Evolutionary conservation across 2,888 invertebrate genomes (phyloP), one percentile per base, ranked within the genome.

Genomic region (Psylliodes chrysocephalus): DNA sequence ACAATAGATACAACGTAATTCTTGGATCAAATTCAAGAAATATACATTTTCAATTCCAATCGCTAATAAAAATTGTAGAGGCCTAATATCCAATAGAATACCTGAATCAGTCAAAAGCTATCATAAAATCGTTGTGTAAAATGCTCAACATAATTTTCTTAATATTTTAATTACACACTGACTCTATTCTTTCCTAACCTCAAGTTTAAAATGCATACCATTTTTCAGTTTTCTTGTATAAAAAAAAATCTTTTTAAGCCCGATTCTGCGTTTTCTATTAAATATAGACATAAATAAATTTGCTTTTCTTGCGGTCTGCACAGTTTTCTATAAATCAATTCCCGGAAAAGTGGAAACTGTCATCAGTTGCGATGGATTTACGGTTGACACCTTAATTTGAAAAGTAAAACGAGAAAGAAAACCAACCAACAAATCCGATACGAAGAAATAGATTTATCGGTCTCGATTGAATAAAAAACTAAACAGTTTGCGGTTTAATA

Each of bases 361-460:
- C 70, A 71, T 72, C 72, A 69, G 65, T 66, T 66, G 53, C 57
- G 71, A 70, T 67, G 68, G 70, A 73, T 73, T 73, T 72, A 72
- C 71, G 71, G 69, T 64, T 72, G 72, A 71, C 71, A 67, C 66
- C 57, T 69, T 72, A 69, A 72, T 72, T 72, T 68, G 64, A 68
- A 71, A 70, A 49, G 30, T 28, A 49, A 49, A 30, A 15, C 30
- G 14, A 12, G 30, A 49, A 49, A 30, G 30, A 49, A 49, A 49
- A 30, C 49, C 17, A 19, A 7, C n/a, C 6, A 28, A 49, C 30
- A 22, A 8, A 49, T 28, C 19, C 42, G 8, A 12, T 14, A 15
- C 49, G n/a, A 17, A 19, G 17, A 49, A 49, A 49, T 28, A 49
- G 19, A 49, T 49, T 49, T 49, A 49, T 49, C 14, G 49, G 10